Percentiles rank a stretch among this genome's conserved stretches.
Conservation (phyloP, 2,888 invertebrate genomes). For the Biston betularia region DNA sequence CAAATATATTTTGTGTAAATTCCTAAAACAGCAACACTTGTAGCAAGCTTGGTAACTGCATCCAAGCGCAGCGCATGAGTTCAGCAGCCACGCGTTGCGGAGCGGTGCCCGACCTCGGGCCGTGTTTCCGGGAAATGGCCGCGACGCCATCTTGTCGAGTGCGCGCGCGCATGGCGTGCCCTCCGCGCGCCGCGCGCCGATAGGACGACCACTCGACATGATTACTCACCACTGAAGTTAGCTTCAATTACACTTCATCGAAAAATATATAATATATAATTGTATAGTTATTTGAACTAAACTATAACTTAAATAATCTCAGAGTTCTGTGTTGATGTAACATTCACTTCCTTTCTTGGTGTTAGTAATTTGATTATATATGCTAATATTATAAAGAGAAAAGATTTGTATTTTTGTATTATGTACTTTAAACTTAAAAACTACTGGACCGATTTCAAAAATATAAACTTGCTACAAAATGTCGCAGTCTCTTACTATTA, state of each 20-base stretch:
- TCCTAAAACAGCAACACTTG: background rate
- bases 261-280: background rate
- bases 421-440: too few relatives aligned
- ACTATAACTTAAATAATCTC: too few relatives aligned
- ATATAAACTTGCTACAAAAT: too few relatives aligned
- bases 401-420: too few relatives aligned
- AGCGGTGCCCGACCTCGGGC: conserved; percentile 50
- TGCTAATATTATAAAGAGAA: too few relatives aligned
- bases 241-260: background rate
- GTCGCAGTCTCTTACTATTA: too few relatives aligned
- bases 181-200: conserved; percentile 19
- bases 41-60: conserved; percentile 14
- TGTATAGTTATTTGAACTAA: background rate
- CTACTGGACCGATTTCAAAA: too few relatives aligned
- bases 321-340: too few relatives aligned
- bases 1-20: background rate
- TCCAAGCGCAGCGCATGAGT: conserved; percentile 28
- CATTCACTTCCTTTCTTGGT: too few relatives aligned
- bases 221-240: conserved; percentile 5
- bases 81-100: conserved; percentile 32
- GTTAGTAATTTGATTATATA: too few relatives aligned
- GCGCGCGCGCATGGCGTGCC: conserved; percentile 40
- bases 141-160: conserved; percentile 58
- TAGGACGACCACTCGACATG: conserved; percentile 37
- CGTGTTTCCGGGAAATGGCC: conserved; percentile 66